Base-by-base conservation (phyloP, 1,140 invertebrate species). In the Sarcophaga peregrina region DNA sequence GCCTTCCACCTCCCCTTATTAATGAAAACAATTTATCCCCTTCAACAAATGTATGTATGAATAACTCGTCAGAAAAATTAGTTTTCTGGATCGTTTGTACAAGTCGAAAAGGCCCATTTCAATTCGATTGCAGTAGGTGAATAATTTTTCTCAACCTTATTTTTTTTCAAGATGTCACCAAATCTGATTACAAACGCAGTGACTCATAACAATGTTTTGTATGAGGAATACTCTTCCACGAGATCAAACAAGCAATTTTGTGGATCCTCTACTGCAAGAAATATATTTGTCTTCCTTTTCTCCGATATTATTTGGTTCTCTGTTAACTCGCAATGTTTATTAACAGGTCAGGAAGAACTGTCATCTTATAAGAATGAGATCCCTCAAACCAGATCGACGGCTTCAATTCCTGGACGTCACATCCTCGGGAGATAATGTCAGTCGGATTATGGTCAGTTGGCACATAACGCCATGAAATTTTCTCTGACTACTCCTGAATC, bases 401-500 rank as follows among this genome's bases (percentile, higher is more conserved):
- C 25, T 37, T 37, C 25, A 37, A 37, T 37, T 37, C 25, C 25
- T 37, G 25, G 25, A 37, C 25, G 25, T 37, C 25, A 37, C 25
- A 37, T 37, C 25, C 25, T 37, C 4, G 25, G 4, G 25, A 37
- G 4, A 37, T 4, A 37, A 37, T 37, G 25, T 37, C 25, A 37
- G 25, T 4, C 4, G 25, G 25, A 37, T 37, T 37, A 37, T 37
- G 25, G 25, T 37, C 25, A 2, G 1, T 37, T 37, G 1, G 25
- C 25, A 37, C 25, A 37, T 37, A 4, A n/a, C n/a, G n/a, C n/a
- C 89, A 91, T 8, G 62, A 45, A 46, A 20, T 9, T 11, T 52
- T 3, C 0, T 83, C 9, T 0, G 86, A 85, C 0, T 87, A 17
- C 11, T 87, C 85, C 75, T 87, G 82, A 47, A 91, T 91, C 50